Percentiles rank a stretch among this genome's conserved stretches.
phyloP scores from a whole-genome alignment of 2,888 invertebrate species.

The Spodoptera picta region DNA sequence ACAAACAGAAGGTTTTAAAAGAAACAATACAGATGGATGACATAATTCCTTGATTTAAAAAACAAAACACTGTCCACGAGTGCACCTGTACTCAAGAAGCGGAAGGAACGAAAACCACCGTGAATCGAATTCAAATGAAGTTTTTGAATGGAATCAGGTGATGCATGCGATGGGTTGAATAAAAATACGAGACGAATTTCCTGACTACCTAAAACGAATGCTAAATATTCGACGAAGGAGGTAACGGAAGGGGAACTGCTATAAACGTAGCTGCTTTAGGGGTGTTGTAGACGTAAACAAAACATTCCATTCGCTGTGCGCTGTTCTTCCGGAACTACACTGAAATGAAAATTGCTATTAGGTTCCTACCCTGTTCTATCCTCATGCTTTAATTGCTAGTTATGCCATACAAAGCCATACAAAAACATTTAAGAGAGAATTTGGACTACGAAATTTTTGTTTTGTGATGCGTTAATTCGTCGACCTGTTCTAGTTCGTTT shows the following conservation, averaged over 20 bases:
- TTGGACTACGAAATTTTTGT: no score
- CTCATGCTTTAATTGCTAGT: no score
- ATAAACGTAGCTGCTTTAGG: constrained; percentile 34
- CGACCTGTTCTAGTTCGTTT: no score
- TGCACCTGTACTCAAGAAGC: constrained; percentile 32
- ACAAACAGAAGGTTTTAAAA: constrained; percentile 11
- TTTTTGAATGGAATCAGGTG: constrained; percentile 42
- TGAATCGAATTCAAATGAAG: constrained; percentile 55
- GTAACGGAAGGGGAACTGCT: constrained; percentile 39
- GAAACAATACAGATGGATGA: constrained; percentile 11
- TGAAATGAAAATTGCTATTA: no score
- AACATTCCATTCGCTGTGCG: constrained; percentile 18
- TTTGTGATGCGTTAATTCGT: no score
- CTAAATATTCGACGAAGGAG: constrained; percentile 54
- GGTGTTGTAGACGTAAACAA: constrained; percentile 46
- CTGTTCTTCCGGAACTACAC: no score
- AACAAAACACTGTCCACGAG: constrained; percentile 15
- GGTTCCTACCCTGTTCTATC: no score
- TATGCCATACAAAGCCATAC: no score
- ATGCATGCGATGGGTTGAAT: constrained; percentile 49
- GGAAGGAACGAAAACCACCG: constrained; percentile 53
- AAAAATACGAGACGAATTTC: constrained; percentile 56
- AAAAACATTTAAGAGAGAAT: no score
- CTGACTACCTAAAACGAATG: constrained; percentile 54
- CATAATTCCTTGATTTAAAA: constrained; percentile 31